These are phyloP conservation scores for Nerophis ophidion DNA, from an alignment of 2,113 vertebrate genomes.

Conservation along the genomic window DNA sequence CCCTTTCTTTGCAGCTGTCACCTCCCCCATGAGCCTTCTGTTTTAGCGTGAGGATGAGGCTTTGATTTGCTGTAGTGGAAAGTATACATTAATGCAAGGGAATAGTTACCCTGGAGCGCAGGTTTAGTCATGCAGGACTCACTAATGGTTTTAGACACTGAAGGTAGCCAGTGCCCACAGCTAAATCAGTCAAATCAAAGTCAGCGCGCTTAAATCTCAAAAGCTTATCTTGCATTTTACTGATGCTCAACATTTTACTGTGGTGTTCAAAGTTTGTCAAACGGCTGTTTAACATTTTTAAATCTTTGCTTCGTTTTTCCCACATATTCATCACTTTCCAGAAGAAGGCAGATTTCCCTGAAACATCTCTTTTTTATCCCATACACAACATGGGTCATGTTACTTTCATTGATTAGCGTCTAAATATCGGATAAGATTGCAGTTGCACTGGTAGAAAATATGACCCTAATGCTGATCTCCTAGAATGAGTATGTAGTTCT, in stretches of 20 bases:
- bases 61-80: slow-evolving; percentile 54
- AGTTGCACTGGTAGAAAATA: slow-evolving; percentile 58
- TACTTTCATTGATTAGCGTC: slow-evolving; percentile 65
- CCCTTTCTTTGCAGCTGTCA: slow-evolving; percentile 9
- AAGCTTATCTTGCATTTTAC: slow-evolving; percentile 36
- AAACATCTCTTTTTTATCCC: slow-evolving; percentile 42
- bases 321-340: slow-evolving; percentile 15
- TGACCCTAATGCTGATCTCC: slow-evolving; percentile 35
- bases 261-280: slow-evolving; percentile 31
- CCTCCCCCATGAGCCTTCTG: slow-evolving; percentile 3
- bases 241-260: slow-evolving; percentile 39
- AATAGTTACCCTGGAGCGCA: slow-evolving; percentile 64
- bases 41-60: slow-evolving; percentile 46
- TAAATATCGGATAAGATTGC: slow-evolving; percentile 61
- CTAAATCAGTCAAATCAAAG: slow-evolving; percentile 55
- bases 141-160: slow-evolving; percentile 68
- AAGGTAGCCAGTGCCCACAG: slow-evolving; percentile 60
- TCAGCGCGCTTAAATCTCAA: slow-evolving; percentile 51
- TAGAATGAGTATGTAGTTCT: slow-evolving; percentile 42
- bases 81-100: slow-evolving; percentile 62
- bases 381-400: slow-evolving; percentile 46
- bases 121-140: slow-evolving; percentile 62
- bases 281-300: slow-evolving; percentile 30
- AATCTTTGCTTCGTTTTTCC: slow-evolving; percentile 15
- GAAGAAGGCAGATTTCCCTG: slow-evolving; percentile 49